Evolutionary conservation across 2,113 vertebrate species (phyloP).

Genomic region (Scartelaos histophorus): DNA sequence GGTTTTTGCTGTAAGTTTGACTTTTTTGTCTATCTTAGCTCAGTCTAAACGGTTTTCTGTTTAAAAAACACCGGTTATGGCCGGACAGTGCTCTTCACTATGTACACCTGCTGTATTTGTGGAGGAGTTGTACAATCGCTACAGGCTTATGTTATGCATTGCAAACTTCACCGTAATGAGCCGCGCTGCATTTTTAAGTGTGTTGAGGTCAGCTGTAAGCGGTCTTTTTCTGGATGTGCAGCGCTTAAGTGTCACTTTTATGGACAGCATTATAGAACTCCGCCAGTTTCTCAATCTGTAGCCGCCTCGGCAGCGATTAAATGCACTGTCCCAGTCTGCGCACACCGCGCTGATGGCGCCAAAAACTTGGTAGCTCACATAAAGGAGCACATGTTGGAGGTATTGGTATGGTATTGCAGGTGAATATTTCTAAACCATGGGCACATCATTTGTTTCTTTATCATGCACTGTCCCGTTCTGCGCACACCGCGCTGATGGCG

Average conservation of each 20-base stretch:
- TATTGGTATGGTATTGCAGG: too few relatives aligned
- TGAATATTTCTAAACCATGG: too few relatives aligned
- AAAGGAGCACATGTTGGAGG: too few relatives aligned
- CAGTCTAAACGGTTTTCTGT: too few relatives aligned
- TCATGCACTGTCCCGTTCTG: too few relatives aligned
- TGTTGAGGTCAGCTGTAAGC: conserved; percentile 28
- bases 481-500: too few relatives aligned
- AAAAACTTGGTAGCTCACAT: not conserved
- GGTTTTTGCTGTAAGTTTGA: not conserved
- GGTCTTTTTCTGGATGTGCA: conserved; percentile 17
- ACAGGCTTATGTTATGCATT: conserved; percentile 27
- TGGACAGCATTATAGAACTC: not conserved
- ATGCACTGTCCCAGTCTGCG: conserved; percentile 25
- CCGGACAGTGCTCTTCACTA: not conserved
- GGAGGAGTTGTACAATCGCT: conserved; percentile 9
- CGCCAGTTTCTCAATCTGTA: not conserved
- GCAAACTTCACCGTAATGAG: conserved; percentile 36
- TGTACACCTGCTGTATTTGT: conserved; percentile 20
- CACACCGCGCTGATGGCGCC: not conserved
- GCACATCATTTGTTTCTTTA: too few relatives aligned
- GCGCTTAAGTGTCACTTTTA: conserved; percentile 36
- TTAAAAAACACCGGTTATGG: not conserved
- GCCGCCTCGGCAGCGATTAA: too few relatives aligned
- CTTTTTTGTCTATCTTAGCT: not conserved
- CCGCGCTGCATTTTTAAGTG: conserved; percentile 24